phyloP scores from a whole-genome alignment of 2,113 vertebrate genomes.

The Morphnarchus princeps region DNA sequence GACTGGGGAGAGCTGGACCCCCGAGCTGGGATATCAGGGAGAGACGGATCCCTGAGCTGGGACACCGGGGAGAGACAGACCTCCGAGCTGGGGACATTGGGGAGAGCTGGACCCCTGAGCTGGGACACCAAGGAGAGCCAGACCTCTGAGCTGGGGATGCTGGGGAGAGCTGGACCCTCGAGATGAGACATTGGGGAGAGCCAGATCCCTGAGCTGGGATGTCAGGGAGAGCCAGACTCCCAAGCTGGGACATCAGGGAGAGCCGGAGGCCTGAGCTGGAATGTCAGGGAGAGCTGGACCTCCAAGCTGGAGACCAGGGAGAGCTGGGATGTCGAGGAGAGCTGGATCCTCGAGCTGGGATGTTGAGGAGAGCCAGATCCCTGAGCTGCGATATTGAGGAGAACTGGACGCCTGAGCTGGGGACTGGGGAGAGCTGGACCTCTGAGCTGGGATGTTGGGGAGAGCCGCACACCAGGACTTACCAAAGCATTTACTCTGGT shows the following conservation, averaged over 20 bases:
- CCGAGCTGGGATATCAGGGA: neutral
- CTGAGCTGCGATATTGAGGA: too few species aligned
- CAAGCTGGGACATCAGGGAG: neutral
- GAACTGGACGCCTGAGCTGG: neutral
- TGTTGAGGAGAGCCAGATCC: neutral
- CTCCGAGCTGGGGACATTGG: too few species aligned
- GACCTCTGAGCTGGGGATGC: too few species aligned
- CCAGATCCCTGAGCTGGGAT: neutral
- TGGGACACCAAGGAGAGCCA: too few species aligned
- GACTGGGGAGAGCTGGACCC: neutral
- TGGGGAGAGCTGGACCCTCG: neutral
- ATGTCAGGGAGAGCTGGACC: neutral
- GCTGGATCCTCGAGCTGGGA: neutral
- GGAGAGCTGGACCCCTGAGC: too few species aligned
- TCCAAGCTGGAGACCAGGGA: too few species aligned
- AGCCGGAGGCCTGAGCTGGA: neutral
- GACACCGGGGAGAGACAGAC: neutral
- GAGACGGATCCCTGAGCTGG: accelerated
- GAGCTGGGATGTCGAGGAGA: neutral
- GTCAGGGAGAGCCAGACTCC: neutral
- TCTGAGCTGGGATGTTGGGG: neutral
- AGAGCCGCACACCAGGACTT: slow-evolving; percentile 46
- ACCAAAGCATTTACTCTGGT: slow-evolving; percentile 99
- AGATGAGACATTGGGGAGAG: neutral
- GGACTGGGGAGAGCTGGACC: neutral